Conservation (phyloP, 30 jellyfish, hydroid and myxozoan genomes). For the Chrysaora quinquecirrha region DNA sequence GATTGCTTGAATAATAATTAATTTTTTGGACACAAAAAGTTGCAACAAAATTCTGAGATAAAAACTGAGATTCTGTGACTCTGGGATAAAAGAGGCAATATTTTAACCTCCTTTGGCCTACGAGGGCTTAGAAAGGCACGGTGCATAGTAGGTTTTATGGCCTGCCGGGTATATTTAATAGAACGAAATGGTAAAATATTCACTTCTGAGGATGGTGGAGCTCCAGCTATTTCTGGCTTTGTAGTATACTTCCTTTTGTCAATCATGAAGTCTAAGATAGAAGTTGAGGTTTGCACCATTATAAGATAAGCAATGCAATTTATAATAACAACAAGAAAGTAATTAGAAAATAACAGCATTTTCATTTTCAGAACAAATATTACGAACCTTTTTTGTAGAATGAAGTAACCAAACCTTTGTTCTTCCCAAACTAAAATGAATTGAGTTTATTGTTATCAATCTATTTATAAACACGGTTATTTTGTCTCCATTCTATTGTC, state of each 20-base stretch:
- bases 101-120: no score
- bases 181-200: no score
- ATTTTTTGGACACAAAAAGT: no score
- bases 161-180: no score
- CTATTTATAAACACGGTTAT: neutral
- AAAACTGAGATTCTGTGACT: no score
- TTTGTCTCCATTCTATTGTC: no score
- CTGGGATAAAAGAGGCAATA: no score
- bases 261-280: conserved; percentile 22
- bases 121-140: no score
- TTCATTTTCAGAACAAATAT: neutral
- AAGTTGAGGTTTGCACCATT: neutral
- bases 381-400: conserved; percentile 1
- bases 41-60: no score
- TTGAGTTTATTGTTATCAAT: neutral
- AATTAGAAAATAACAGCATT: neutral
- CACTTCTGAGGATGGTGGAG: neutral
- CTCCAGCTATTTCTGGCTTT: conserved; percentile 25
- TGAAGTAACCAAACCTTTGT: neutral
- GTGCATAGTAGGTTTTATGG: no score
- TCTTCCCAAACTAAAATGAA: neutral
- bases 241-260: neutral
- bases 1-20: no score
- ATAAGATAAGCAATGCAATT: neutral
- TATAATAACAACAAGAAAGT: neutral